Conservation (phyloP, 2,888 invertebrate genomes). For the Acheta domesticus region DNA sequence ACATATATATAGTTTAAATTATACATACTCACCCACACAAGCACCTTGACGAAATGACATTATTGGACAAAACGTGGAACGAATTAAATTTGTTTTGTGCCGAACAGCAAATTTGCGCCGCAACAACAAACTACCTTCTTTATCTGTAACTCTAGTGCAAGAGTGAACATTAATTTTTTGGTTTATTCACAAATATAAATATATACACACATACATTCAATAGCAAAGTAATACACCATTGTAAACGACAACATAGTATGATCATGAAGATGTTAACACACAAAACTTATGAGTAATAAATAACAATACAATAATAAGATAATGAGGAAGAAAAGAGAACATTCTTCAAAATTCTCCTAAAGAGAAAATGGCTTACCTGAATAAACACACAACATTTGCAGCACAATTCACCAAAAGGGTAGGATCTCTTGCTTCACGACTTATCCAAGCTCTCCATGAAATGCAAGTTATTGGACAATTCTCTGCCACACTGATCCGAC, state of each 20-base stretch:
- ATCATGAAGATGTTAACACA: no score
- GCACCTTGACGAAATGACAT: slow-evolving; percentile 80
- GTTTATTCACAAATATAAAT: no score
- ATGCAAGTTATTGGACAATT: slow-evolving; percentile 69
- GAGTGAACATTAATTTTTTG: slow-evolving; percentile 24
- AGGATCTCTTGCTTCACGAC: slow-evolving; percentile 68
- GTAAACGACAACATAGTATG: no score
- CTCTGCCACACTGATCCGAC: slow-evolving; percentile 57
- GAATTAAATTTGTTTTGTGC: slow-evolving; percentile 59
- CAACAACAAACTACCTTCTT: slow-evolving; percentile 63
- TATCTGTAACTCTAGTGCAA: slow-evolving; percentile 57
- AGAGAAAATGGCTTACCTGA: slow-evolving; percentile 47
- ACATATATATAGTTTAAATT: no score
- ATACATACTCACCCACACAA: slow-evolving; percentile 58
- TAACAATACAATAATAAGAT: slow-evolving; percentile 21
- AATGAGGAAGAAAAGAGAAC: not conserved
- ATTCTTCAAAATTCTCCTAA: not conserved
- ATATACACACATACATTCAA: no score
- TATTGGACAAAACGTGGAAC: slow-evolving; percentile 79
- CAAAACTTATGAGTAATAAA: not conserved
- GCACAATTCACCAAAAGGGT: slow-evolving; percentile 74
- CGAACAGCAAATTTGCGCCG: slow-evolving; percentile 63
- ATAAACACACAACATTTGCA: slow-evolving; percentile 70
- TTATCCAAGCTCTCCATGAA: slow-evolving; percentile 78
- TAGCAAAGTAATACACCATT: no score